A percentile compares a stretch with the other conserved stretches of the same genome.
These are phyloP conservation scores for Diarsia dahlii DNA, from an alignment of 2,888 invertebrate species.

Conservation along the genomic window DNA sequence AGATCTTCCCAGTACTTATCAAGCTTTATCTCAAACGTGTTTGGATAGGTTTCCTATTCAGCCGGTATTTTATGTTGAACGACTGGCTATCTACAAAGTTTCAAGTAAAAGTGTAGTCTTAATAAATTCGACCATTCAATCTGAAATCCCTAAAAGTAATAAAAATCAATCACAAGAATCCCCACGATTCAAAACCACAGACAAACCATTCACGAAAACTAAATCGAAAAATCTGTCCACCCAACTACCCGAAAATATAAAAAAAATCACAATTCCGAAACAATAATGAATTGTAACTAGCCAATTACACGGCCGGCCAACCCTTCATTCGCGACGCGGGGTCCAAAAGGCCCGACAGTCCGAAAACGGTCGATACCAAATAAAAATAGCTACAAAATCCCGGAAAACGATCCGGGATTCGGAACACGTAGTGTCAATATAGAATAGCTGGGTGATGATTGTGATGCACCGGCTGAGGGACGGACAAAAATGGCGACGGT, in stretches of 20 bases:
- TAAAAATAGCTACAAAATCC: constrained; percentile 88
- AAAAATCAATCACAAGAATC: neutral
- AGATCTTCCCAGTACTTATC: neutral
- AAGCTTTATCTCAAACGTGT: neutral
- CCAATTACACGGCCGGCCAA: constrained; percentile 88
- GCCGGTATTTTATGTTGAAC: neutral
- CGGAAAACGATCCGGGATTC: constrained; percentile 85
- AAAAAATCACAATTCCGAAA: constrained; percentile 77
- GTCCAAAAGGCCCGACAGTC: constrained; percentile 71
- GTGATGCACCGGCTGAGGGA: constrained; percentile 84
- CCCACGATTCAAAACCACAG: neutral
- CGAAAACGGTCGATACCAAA: constrained; percentile 84
- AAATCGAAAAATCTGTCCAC: constrained; percentile 25
- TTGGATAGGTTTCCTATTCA: neutral
- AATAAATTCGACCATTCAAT: neutral
- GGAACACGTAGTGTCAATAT: constrained; percentile 89
- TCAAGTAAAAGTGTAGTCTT: neutral
- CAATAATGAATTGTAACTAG: constrained; percentile 89
- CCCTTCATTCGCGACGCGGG: constrained; percentile 83
- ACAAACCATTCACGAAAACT: constrained; percentile 4
- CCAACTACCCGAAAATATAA: constrained; percentile 32
- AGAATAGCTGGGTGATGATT: constrained; percentile 88
- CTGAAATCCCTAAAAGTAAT: neutral
- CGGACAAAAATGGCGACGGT: constrained; percentile 78
- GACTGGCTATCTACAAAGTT: neutral